phyloP scores from a whole-genome alignment of 2,888 invertebrate species.

The Escarpia spicata region DNA sequence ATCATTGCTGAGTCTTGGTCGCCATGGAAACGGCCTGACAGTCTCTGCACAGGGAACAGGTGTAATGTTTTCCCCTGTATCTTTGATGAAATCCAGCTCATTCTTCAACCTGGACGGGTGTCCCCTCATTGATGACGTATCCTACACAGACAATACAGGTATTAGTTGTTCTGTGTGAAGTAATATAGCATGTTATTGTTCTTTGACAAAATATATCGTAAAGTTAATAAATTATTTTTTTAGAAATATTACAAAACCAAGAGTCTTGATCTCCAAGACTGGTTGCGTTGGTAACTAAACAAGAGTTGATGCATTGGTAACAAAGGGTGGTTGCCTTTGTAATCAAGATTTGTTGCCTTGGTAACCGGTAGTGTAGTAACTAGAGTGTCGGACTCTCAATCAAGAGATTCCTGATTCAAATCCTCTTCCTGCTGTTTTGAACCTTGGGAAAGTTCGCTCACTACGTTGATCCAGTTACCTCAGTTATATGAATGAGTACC shows the following conservation, averaged over 20 bases:
- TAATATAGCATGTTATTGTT: not conserved
- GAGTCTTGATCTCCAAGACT: too few species aligned
- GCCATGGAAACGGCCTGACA: not conserved
- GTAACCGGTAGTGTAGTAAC: too few species aligned
- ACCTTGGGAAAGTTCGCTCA: too few species aligned
- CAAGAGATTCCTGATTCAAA: too few species aligned
- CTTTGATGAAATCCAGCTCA: not conserved
- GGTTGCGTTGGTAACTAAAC: too few species aligned
- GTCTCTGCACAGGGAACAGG: not conserved
- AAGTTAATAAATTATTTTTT: not conserved
- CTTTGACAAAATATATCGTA: not conserved
- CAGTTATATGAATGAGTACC: too few species aligned
- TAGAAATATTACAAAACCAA: not conserved
- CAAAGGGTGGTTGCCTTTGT: too few species aligned
- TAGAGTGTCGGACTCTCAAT: too few species aligned
- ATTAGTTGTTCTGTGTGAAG: not conserved
- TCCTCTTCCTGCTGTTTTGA: too few species aligned
- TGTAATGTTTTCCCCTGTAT: constrained; percentile 12
- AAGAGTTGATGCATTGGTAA: too few species aligned
- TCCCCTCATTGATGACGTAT: not conserved
- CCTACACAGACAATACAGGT: not conserved
- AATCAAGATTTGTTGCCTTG: too few species aligned
- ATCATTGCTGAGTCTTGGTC: not conserved
- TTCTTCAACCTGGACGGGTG: not conserved
- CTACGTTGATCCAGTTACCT: too few species aligned